Conservation (phyloP, 92 coral and sea anemone genomes). For the Paragorgia papillata region DNA sequence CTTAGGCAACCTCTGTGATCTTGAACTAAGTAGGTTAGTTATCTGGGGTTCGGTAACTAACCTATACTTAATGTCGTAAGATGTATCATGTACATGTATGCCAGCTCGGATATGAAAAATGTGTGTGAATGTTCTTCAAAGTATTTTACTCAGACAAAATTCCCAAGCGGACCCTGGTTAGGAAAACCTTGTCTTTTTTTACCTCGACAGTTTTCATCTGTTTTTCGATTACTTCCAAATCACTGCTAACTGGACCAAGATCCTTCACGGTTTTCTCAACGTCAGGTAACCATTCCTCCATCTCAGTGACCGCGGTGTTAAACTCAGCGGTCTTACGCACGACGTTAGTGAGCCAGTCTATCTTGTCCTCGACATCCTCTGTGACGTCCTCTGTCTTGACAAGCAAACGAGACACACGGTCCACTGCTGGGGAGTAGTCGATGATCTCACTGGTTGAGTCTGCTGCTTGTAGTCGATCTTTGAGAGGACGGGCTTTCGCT, state of each 20-base stretch:
- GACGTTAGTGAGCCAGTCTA: slow-evolving; percentile 63
- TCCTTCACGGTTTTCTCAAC: slow-evolving; percentile 64
- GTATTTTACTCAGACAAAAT: too few species aligned
- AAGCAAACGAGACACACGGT: slow-evolving; percentile 73
- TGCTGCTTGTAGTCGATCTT: slow-evolving; percentile 69
- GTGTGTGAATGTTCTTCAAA: too few species aligned
- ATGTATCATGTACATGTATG: too few species aligned
- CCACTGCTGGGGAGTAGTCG: slow-evolving; percentile 73
- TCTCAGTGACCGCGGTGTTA: slow-evolving; percentile 69
- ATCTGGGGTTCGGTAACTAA: too few species aligned
- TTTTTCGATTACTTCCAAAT: slow-evolving; percentile 67
- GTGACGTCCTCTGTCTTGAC: slow-evolving; percentile 60
- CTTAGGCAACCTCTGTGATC: too few species aligned
- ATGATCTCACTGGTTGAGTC: slow-evolving; percentile 55
- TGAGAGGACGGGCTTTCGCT: slow-evolving; percentile 65
- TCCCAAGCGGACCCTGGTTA: too few species aligned
- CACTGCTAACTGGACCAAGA: slow-evolving; percentile 81
- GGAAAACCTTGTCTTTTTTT: too few species aligned
- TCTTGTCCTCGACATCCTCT: slow-evolving; percentile 63
- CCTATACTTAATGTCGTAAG: too few species aligned
- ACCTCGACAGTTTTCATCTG: slow-evolving; percentile 83
- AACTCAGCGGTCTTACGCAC: slow-evolving; percentile 71
- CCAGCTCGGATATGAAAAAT: too few species aligned
- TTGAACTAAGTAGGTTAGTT: too few species aligned
- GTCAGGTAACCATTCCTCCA: slow-evolving; percentile 60